Evolutionary conservation across 2,797 vertebrate species (phyloP).

Genomic region (Myiothlypis coronata): DNA sequence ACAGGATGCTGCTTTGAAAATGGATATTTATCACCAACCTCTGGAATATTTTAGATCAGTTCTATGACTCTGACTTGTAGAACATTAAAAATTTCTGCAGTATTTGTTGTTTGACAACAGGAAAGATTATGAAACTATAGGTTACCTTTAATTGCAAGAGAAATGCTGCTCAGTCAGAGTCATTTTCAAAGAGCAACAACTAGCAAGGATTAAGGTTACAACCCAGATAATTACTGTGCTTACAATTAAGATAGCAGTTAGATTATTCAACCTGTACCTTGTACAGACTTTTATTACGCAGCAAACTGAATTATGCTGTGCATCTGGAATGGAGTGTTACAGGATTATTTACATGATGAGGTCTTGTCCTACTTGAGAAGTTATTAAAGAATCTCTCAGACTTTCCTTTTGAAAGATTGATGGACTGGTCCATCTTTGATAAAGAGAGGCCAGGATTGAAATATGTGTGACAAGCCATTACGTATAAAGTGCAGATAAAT

Average conservation of each 20-base stretch:
- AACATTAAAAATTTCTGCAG: background rate
- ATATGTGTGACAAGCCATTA: slow-evolving; percentile 46
- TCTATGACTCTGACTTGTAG: background rate
- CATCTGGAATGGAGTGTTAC: slow-evolving; percentile 37
- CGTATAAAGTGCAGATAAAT: slow-evolving; percentile 31
- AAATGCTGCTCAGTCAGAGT: background rate
- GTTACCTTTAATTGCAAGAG: slow-evolving; percentile 14
- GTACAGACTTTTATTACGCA: background rate
- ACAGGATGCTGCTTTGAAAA: background rate
- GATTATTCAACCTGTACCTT: background rate
- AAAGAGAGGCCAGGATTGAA: slow-evolving; percentile 34
- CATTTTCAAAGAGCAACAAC: slow-evolving; percentile 21
- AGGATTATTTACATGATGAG: slow-evolving; percentile 58
- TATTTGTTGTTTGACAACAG: background rate
- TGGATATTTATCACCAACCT: background rate
- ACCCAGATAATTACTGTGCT: slow-evolving; percentile 24
- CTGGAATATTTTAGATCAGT: background rate
- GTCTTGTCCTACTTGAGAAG: slow-evolving; percentile 44
- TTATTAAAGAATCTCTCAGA: slow-evolving; percentile 67
- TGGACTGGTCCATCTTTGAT: slow-evolving; percentile 46
- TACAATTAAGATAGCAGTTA: background rate
- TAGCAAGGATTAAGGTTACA: slow-evolving; percentile 25
- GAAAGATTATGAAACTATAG: background rate
- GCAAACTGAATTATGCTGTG: background rate
- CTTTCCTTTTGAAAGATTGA: slow-evolving; percentile 60